Evolutionary conservation across 2,888 invertebrate species (phyloP).

Genomic region (Sarcophaga rosellei): DNA sequence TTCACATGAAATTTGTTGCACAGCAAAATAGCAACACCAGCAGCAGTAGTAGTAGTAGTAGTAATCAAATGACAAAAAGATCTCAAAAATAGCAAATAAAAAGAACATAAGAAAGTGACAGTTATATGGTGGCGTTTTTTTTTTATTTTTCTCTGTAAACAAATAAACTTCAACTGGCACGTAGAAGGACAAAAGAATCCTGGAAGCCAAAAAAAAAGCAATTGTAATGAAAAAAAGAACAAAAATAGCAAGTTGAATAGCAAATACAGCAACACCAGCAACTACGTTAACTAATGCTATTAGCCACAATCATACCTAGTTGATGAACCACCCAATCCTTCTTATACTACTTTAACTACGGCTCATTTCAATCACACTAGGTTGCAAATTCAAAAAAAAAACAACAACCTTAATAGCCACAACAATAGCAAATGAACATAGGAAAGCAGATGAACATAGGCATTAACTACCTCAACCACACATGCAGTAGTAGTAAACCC

Average conservation of each 20-base stretch:
- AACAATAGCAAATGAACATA: neutral
- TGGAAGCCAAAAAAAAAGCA: neutral
- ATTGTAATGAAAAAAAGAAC: neutral
- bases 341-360: neutral
- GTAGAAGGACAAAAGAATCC: neutral
- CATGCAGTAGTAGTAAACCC: too few relatives aligned
- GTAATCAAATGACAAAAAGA: neutral
- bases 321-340: neutral
- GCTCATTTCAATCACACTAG: conserved; percentile 53
- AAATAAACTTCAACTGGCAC: neutral
- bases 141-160: neutral
- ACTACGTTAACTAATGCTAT: neutral
- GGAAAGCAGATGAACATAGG: neutral
- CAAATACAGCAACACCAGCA: neutral
- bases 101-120: neutral
- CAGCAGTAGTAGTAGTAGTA: neutral
- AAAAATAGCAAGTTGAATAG: conserved; percentile 20
- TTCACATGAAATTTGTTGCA: neutral
- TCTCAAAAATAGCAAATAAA: neutral
- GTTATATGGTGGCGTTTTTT: neutral
- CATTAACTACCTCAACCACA: neutral
- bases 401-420: conserved; percentile 49
- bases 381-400: conserved; percentile 42
- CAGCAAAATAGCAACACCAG: neutral
- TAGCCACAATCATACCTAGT: neutral